A percentile compares a stretch with the other conserved stretches of the same genome.
Evolutionary conservation across 2,113 vertebrate genomes (phyloP).

Genomic region (Mobula birostris): DNA sequence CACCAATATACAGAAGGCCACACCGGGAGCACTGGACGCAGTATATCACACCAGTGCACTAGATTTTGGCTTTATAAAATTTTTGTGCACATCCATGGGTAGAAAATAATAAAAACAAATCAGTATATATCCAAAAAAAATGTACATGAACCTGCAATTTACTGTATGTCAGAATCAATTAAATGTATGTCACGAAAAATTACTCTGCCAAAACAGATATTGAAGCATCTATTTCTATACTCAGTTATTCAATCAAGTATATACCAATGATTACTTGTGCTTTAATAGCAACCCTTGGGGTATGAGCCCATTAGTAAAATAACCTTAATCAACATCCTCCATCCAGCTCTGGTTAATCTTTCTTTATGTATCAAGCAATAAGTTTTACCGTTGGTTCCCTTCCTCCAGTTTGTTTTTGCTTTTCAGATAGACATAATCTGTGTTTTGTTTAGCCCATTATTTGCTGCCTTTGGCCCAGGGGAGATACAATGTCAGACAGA

Average conservation of each 20-base stretch:
- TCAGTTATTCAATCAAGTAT: neutral
- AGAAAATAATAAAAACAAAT: neutral
- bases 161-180: neutral
- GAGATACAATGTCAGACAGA: slow-evolving; percentile 57
- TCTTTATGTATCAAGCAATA: slow-evolving; percentile 48
- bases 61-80: neutral
- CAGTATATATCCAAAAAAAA: neutral
- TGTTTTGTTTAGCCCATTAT: slow-evolving; percentile 55
- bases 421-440: slow-evolving; percentile 59
- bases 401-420: slow-evolving; percentile 48
- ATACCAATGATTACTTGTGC: slow-evolving; percentile 39
- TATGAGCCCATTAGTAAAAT: slow-evolving; percentile 48
- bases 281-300: slow-evolving; percentile 37
- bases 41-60: neutral
- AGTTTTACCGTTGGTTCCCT: slow-evolving; percentile 44
- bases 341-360: slow-evolving; percentile 49
- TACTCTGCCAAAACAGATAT: no score
- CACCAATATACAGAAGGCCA: no score
- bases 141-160: neutral
- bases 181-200: neutral
- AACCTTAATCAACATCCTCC: slow-evolving; percentile 49
- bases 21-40: no score
- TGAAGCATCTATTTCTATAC: no score
- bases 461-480: slow-evolving; percentile 60
- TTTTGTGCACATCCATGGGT: neutral